A percentile compares a stretch with the other conserved stretches of the same genome.
phyloP scores from a whole-genome alignment of 2,797 vertebrate species.

The Coracias cyanogaster region DNA sequence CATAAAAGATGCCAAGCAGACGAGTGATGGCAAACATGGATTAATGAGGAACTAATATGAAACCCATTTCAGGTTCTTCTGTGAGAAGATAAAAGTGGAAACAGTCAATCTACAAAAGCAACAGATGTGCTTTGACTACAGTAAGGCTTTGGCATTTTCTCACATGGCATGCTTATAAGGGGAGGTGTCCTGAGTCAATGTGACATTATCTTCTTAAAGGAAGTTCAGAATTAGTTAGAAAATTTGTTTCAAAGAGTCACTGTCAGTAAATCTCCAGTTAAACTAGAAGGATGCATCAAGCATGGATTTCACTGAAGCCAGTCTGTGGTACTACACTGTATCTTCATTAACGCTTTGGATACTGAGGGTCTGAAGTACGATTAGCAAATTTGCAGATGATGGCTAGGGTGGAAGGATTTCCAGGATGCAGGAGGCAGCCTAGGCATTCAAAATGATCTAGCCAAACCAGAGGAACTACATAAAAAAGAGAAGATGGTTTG shows the following conservation, averaged over 20 bases:
- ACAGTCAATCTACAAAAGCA: neutral
- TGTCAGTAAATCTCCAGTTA: neutral
- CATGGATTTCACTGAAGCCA: neutral
- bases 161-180: neutral
- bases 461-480: neutral
- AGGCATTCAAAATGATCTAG: neutral
- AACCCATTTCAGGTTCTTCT: neutral
- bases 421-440: neutral
- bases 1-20: neutral
- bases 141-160: neutral
- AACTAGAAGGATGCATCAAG: neutral
- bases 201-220: fast-evolving
- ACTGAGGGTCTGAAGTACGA: neutral
- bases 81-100: neutral
- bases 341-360: neutral
- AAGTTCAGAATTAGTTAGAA: neutral
- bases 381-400: neutral
- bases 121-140: neutral
- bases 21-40: neutral
- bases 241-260: neutral
- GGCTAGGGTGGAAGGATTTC: neutral
- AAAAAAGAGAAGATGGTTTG: neutral
- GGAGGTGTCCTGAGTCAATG: neutral
- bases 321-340: neutral
- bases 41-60: neutral